Evolutionary conservation across 2,888 invertebrate genomes (phyloP), one percentile per base, ranked within the genome.

Genomic region (Taenaris catops): DNA sequence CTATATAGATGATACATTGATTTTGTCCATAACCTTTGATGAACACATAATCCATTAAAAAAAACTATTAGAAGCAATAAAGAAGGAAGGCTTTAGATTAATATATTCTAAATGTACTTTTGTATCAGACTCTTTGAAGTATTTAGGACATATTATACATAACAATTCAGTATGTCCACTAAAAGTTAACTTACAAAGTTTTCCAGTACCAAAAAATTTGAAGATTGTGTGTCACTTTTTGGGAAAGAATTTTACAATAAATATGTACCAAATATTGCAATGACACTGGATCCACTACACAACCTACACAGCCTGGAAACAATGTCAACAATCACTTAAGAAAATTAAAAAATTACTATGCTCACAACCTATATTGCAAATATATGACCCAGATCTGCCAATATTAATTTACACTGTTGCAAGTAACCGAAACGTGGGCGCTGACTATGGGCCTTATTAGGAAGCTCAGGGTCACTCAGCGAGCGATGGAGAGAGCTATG

Each of bases 141-240:
- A 51, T 24, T 24, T 48, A 9, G 52, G 42, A 44, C 26, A 54
- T 21, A 40, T 51, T 24, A 50, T 54, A 14, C 8, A 46, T 34
- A 52, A 53, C 18, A 54, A 52, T 44, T 10, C 50, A 8, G 27
- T 53, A 0, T 34, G 6, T 28, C 51, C 53, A 18, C 2, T 54
- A n/a, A 53, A 49, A 12, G 53, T 53, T 29, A 51, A 48, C 10
- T 29, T 50, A 31, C 40, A 19, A 20, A 18, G 44, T 5, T 48
- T 50, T 21, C 47, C 48, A 5, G 10, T 12, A 1, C 47, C 49
- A 25, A 37, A 37, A 34, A 53, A 41, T 3, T 31, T 37, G 8
- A 51, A 48, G 31, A 50, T 52, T 38, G 18, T 55, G 0, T 20
- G 50, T 26, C 48, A 55, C 18, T 50, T 55, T 46, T 6, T 43